Evolutionary conservation across 2,113 vertebrate genomes (phyloP), one percentile per base, ranked within the genome.

Genomic region (Cinclus cinclus): DNA sequence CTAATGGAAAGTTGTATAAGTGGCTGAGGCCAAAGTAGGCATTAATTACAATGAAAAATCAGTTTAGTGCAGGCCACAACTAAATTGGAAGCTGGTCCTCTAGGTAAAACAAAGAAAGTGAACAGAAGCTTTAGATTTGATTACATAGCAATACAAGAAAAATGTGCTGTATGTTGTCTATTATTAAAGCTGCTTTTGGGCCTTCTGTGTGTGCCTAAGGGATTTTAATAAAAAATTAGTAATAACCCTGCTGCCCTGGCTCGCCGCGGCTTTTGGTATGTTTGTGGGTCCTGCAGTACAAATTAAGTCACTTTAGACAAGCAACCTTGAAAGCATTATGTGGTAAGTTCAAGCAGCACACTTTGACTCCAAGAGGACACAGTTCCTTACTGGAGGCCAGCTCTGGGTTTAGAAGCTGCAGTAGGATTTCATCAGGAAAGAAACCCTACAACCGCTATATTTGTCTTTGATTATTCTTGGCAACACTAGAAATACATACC

Each of bases 11-110:
- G 97, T 98, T 97, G 95, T 97, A 20, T 96, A 98, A 98, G 97
- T 97, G 97, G 97, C 97, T 98, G 97, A 98, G 97, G 98, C 98
- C 97, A 98, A 98, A 98, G 97, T 95, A 98, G 98, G 98, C 98
- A 98, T 98, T 99, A 98, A 98, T 98, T 98, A 98, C 98, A 98
- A 98, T 98, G 98, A 98, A 98, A 98, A 98, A 98, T 98, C 98
- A 98, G 98, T 98, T 98, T 98, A 98, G 98, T 95, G 93, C 97
- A 97, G 97, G 97, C 98, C 98, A 97, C 98, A 98, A 97, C 97
- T 98, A 98, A 98, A 98, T 98, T 98, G 97, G 98, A 98, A 98
- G 98, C 97, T 89, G 96, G 97, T 98, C 98, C 98, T 98, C 98
- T 98, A 98, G 98, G 98, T 98, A 98, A 98, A 98, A 98, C 98